phyloP scores from a whole-genome alignment of 2,888 invertebrate genomes.

The Ypsolopha sequella region DNA sequence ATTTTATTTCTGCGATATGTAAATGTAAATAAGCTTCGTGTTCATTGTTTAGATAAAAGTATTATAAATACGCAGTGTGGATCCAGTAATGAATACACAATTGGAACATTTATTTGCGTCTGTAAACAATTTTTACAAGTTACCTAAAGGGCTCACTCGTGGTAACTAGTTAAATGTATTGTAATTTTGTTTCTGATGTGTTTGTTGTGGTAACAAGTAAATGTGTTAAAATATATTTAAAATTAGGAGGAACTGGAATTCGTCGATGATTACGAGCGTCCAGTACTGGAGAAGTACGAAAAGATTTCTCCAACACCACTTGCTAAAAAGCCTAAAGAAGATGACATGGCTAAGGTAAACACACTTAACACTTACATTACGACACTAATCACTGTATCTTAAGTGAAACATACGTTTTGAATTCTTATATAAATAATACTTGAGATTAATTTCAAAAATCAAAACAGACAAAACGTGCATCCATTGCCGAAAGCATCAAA shows the following conservation, averaged over 20 bases:
- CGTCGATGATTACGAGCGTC: constrained; percentile 82
- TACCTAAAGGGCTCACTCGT: not conserved
- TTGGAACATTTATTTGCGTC: not conserved
- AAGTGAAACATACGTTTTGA: not conserved
- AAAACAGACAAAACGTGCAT: constrained; percentile 50
- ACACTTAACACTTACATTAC: constrained; percentile 17
- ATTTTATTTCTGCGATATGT: constrained; percentile 7
- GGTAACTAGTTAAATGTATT: not conserved
- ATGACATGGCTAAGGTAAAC: constrained; percentile 59
- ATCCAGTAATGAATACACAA: not conserved
- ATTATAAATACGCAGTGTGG: not conserved
- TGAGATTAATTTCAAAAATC: not conserved
- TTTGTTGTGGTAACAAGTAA: constrained; percentile 36
- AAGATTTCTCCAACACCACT: constrained; percentile 67
- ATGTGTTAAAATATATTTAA: constrained; percentile 51
- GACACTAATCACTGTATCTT: constrained; percentile 1
- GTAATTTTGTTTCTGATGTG: constrained; percentile 8
- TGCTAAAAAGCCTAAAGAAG: constrained; percentile 62
- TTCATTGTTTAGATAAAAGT: constrained; percentile 2
- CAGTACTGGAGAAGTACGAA: constrained; percentile 80
- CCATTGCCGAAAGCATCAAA: constrained; percentile 52
- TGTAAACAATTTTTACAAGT: not conserved
- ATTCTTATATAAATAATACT: not conserved
- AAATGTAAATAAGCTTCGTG: constrained; percentile 29
- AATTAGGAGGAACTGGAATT: constrained; percentile 62